phyloP scores from a whole-genome alignment of 2,113 vertebrate genomes.

The Corythornis vintsioides region DNA sequence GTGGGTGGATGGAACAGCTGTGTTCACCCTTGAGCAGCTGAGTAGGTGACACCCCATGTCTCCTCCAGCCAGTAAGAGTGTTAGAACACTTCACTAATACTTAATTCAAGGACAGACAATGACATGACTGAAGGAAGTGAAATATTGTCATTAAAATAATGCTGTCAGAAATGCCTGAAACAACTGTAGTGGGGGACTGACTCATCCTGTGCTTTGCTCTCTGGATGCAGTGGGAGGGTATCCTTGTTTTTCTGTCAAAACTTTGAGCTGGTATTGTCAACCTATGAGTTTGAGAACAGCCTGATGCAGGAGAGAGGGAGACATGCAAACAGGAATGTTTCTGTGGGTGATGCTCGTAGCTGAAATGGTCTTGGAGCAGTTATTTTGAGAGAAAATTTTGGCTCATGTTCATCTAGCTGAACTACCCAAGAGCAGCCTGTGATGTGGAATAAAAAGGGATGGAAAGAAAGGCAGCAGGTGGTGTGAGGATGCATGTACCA shows the following conservation, averaged over 20 bases:
- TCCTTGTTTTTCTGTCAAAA: neutral
- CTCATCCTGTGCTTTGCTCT: neutral
- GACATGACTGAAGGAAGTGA: neutral
- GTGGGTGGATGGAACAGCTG: neutral
- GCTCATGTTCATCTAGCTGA: neutral
- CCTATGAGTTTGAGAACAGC: neutral
- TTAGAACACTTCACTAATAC: slow-evolving; percentile 32
- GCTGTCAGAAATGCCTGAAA: neutral
- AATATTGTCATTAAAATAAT: slow-evolving; percentile 12
- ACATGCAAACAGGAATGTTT: neutral
- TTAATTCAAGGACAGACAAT: neutral
- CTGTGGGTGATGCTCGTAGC: neutral
- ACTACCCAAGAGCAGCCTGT: neutral
- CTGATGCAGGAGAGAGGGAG: neutral
- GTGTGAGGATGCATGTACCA: neutral
- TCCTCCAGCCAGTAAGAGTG: neutral
- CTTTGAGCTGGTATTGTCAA: neutral
- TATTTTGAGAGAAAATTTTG: slow-evolving; percentile 6
- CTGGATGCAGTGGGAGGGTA: neutral
- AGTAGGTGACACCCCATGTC: neutral
- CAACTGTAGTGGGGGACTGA: neutral
- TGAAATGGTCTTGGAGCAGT: neutral
- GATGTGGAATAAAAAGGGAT: neutral
- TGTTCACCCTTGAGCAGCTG: neutral
- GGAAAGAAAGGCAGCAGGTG: neutral